Conservation (phyloP, 1,140 invertebrate species). For the Maconellicoccus hirsutus region DNA sequence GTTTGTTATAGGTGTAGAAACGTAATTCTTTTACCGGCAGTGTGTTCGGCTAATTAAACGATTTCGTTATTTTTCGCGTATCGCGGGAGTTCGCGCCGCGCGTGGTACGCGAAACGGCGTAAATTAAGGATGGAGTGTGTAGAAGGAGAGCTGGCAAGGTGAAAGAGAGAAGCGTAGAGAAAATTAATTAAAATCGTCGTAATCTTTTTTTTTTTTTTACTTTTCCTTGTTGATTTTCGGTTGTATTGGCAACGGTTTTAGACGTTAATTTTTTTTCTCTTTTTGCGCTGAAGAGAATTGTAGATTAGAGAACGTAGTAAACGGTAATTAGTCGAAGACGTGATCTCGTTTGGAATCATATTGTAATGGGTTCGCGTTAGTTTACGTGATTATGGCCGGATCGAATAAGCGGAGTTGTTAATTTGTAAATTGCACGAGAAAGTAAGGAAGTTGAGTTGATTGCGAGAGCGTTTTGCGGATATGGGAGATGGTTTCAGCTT, state of each 20-base stretch:
- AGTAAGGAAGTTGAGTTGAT: too few relatives aligned
- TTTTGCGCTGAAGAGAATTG: not conserved
- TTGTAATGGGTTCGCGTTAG: too few relatives aligned
- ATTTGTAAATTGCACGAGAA: too few relatives aligned
- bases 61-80: conserved; percentile 12
- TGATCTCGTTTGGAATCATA: too few relatives aligned
- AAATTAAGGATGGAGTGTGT: too few relatives aligned
- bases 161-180: not conserved
- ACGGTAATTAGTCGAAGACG: too few relatives aligned
- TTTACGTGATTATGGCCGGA: too few relatives aligned
- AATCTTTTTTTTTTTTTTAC: not conserved
- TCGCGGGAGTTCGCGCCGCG: not conserved
- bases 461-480: too few relatives aligned
- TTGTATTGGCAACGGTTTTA: not conserved
- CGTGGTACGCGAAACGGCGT: not conserved
- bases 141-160: not conserved
- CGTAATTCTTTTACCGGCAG: not conserved
- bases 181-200: conserved; percentile 16
- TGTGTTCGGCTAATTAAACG: not conserved
- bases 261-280: not conserved
- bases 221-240: conserved; percentile 2
- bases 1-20: not conserved
- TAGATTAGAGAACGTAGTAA: too few relatives aligned
- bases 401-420: too few relatives aligned
- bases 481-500: too few relatives aligned